Evolutionary conservation across 2,797 vertebrate species (phyloP).

Genomic region (Linurgus olivaceus): DNA sequence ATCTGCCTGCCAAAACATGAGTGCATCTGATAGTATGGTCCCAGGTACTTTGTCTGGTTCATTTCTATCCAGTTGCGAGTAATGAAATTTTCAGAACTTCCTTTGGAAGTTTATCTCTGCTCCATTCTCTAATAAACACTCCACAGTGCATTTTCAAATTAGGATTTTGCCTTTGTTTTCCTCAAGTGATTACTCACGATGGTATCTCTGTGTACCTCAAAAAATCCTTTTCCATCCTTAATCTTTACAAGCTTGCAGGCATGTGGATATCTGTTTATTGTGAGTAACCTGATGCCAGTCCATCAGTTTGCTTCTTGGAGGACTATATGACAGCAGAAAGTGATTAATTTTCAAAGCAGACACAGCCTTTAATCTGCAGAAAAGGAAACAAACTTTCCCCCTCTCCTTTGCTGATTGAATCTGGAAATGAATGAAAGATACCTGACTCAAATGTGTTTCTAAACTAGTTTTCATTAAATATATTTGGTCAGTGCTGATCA

Average conservation of each 20-base stretch:
- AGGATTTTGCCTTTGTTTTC: constrained; percentile 19
- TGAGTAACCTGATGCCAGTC: constrained; percentile 4
- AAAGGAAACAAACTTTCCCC: constrained; percentile 49
- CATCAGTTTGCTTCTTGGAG: constrained; percentile 42
- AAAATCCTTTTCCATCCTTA: constrained; percentile 14
- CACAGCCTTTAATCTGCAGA: constrained; percentile 35
- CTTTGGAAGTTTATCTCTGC: background rate
- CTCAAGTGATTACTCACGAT: background rate
- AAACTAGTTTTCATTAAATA: constrained; percentile 50
- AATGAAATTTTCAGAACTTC: background rate
- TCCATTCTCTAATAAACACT: background rate
- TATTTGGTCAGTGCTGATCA: constrained; percentile 38
- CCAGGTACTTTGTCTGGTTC: background rate
- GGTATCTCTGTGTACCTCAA: background rate
- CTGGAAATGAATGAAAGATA: constrained; percentile 45
- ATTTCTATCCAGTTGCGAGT: background rate
- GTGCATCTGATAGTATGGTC: background rate
- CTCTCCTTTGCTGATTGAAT: constrained; percentile 42
- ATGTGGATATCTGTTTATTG: constrained; percentile 7
- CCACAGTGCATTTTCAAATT: background rate
- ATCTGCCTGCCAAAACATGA: background rate
- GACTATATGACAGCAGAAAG: constrained; percentile 49
- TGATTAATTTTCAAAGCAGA: constrained; percentile 59
- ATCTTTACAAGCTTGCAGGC: constrained; percentile 15
- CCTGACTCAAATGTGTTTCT: background rate